Conservation (phyloP, 2,113 vertebrate genomes). For the Catagonus wagneri region DNA sequence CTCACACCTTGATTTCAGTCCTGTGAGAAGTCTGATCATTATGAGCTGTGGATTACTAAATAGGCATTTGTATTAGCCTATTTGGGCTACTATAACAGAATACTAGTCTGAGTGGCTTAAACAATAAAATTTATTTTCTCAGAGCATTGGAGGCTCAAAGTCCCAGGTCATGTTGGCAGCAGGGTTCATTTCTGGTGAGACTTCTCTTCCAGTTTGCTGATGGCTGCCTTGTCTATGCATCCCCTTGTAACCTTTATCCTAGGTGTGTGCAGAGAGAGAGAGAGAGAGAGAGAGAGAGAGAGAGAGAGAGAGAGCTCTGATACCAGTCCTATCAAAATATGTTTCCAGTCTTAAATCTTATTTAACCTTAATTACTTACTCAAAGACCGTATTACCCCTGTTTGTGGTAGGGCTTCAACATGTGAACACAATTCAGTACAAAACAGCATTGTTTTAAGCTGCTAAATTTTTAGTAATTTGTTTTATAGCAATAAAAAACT, state of each 20-base stretch:
- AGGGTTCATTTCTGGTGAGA: not conserved
- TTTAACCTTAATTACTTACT: not conserved
- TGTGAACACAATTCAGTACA: not conserved
- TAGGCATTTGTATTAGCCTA: not conserved
- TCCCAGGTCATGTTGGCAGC: too few relatives aligned
- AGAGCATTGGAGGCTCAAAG: too few relatives aligned
- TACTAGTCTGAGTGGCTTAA: too few relatives aligned
- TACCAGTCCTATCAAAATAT: not conserved
- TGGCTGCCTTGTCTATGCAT: too few relatives aligned
- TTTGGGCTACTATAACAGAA: not conserved
- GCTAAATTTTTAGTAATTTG: not conserved
- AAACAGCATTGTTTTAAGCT: not conserved
- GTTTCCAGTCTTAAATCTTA: not conserved
- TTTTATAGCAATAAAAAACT: not conserved
- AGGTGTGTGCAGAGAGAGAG: not conserved
- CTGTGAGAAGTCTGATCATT: not conserved
- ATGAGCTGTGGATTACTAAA: not conserved
- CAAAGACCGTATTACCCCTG: not conserved
- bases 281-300: not conserved
- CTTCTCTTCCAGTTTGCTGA: not conserved
- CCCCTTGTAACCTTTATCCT: not conserved
- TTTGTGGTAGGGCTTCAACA: not conserved
- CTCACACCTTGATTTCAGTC: not conserved
- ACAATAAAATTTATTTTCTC: too few relatives aligned
- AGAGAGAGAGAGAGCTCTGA: too few relatives aligned